Evolutionary conservation across 2,113 vertebrate species (phyloP), one percentile per base, ranked within the genome.

Genomic region (Lampris incognitus): DNA sequence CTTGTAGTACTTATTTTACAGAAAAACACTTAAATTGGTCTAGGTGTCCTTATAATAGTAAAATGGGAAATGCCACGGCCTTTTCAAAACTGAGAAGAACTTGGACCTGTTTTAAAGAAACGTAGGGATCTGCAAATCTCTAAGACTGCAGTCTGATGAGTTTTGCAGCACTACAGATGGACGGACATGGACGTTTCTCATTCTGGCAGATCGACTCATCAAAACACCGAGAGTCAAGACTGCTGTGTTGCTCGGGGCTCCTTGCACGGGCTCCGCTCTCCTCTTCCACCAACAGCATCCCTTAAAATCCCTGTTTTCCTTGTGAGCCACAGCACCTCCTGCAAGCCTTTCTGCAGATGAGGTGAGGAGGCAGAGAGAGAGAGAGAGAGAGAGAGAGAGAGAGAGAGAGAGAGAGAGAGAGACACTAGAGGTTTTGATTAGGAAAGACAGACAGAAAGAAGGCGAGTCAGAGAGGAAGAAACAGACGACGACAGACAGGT

Each of bases 241-340:
- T 4, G n/a, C 9, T 66, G 56, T n/a, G 11, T 66, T 62, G 63
- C 73, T 65, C 36, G 39, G 63, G 55, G 78, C 67, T 69, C 51
- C 58, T 54, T 74, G 50, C 59, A 68, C 41, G n/a, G 54, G 46
- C 71, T 66, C 62, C 69, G 36, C 37, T 65, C 72, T 79, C 64
- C 51, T 82, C 40, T 1, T 50, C 52, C 41, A 42, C 24, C 24
- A 24, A 24, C 24, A 24, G 24, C 24, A 24, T 24, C 24, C 24
- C 24, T 24, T 24, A 24, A 24, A 24, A 24, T 24, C 24, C 24
- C 24, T 24, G 24, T 24, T 24, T 24, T 24, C 24, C 24, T 24
- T 24, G 24, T 24, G 24, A 24, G 24, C 24, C 24, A 24, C 24
- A 24, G 75, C 75, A 79, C 48, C 68, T 46, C 70, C 76, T 71